Base-by-base conservation (phyloP, 2,888 invertebrate genomes). In the Eumerus sabulonum region DNA sequence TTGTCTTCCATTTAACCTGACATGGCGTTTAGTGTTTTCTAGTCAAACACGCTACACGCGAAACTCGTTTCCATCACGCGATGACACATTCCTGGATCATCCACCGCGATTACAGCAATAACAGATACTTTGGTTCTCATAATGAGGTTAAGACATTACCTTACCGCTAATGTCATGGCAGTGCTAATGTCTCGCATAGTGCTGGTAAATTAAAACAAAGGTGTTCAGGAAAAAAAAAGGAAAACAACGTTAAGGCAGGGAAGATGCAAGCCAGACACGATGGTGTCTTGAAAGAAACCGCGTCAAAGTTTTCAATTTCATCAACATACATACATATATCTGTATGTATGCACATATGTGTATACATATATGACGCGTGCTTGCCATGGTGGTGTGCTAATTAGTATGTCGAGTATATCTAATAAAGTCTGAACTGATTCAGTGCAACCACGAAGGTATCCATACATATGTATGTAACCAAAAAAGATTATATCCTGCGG, bases 81-180 rank as follows among this genome's bases (percentile, higher is more conserved):
- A 71, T 19, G 40, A 38, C 64, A 38, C 44, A 54, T 48, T 16
- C 27, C 64, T 48, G 40, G 17, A 16, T 14, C 9, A 14, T 27
- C 27, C 1, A 13, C 11, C 17, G 16, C 9, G 40, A 38, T 13
- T 18, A 19, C 16, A 42, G 3, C 40, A 1, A 40, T 44, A 51
- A 63, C 57, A 77, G 73, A 72, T 72, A 76, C 64, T 76, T 66
- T 42, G 13, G 27, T 48, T 48, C 56, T 71, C 64, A 56, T 72
- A 57, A 72, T 67, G 63, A 77, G 53, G 63, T 68, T 68, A 67
- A 77, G 77, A 68, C 73, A 73, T 73, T 68, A 73, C 35, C 44
- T 73, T 68, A 73, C 35, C 44, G 3, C 40, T 76, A 76, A 57
- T 68, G 53, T 63, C 53, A 50, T 44, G 62, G 36, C 57, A 48